Conservation (phyloP, 2,888 invertebrate genomes). For the Hoplodrina blanda region DNA sequence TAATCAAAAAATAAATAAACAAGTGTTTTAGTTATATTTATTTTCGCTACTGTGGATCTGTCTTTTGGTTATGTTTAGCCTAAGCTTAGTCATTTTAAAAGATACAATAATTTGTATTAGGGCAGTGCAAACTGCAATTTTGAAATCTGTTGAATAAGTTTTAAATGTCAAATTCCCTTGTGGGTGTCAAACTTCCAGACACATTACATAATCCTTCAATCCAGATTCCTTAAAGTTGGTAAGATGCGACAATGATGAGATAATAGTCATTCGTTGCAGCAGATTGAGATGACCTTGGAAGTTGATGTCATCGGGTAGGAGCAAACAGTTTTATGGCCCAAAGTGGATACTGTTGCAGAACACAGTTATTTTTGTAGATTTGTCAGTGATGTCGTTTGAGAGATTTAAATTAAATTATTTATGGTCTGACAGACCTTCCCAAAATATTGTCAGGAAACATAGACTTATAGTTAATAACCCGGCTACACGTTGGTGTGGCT, state of each 20-base stretch:
- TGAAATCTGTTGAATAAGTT: background rate
- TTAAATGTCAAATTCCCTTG: background rate
- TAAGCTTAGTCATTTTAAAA: background rate
- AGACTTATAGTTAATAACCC: too few relatives aligned
- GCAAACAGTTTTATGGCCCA: constrained; percentile 55
- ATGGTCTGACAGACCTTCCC: constrained; percentile 5
- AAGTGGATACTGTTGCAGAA: constrained; percentile 41
- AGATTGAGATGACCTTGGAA: constrained; percentile 57
- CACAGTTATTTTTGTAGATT: constrained; percentile 37
- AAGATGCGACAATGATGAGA: constrained; percentile 55
- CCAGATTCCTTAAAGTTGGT: constrained; percentile 45
- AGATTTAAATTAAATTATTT: constrained; percentile 25
- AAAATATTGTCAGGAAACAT: too few relatives aligned
- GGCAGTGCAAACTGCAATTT: background rate
- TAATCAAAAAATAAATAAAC: too few relatives aligned
- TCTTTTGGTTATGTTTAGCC: too few relatives aligned
- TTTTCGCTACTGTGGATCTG: too few relatives aligned
- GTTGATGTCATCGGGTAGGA: constrained; percentile 60
- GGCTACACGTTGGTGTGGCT: too few relatives aligned
- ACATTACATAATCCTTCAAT: constrained; percentile 43
- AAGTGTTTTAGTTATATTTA: too few relatives aligned
- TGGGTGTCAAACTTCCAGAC: constrained; percentile 8
- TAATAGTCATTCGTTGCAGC: constrained; percentile 46
- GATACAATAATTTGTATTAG: background rate
- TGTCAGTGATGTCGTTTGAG: constrained; percentile 16